A percentile compares a stretch with the other conserved stretches of the same genome.
phyloP scores from a whole-genome alignment of 2,113 vertebrate species.

The Thermophis baileyi region DNA sequence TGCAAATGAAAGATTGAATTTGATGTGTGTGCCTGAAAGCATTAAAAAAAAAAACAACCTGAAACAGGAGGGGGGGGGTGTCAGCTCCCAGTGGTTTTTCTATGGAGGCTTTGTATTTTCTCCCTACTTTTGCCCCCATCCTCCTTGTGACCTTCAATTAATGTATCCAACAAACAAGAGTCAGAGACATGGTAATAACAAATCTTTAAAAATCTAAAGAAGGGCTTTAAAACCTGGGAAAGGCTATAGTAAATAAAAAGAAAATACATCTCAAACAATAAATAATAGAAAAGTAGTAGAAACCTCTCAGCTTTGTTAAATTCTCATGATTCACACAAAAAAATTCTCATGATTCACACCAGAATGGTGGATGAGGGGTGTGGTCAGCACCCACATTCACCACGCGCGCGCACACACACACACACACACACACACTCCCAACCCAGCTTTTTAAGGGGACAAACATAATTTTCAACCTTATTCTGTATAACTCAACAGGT shows the following conservation, averaged over 20 bases:
- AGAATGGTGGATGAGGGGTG: not conserved
- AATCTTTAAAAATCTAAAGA: not conserved
- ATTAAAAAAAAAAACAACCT: not conserved
- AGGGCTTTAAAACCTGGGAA: not conserved
- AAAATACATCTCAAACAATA: not conserved
- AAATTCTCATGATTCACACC: no score
- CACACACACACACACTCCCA: no score
- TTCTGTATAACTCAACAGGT: not conserved
- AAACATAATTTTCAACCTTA: not conserved
- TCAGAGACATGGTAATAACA: not conserved
- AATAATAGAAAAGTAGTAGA: not conserved
- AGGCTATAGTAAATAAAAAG: not conserved
- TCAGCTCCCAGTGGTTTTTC: not conserved
- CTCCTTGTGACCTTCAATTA: not conserved
- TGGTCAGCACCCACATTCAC: not conserved
- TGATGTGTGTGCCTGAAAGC: not conserved
- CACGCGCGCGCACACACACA: not conserved
- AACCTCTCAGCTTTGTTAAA: not conserved
- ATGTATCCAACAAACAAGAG: not conserved
- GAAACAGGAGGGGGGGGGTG: not conserved
- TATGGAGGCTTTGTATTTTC: not conserved
- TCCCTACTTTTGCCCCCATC: not conserved
- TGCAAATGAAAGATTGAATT: not conserved
- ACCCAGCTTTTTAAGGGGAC: not conserved
- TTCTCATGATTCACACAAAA: not conserved